Evolutionary conservation across 2,888 invertebrate genomes (phyloP).

Genomic region (Allophyes oxyacanthae): DNA sequence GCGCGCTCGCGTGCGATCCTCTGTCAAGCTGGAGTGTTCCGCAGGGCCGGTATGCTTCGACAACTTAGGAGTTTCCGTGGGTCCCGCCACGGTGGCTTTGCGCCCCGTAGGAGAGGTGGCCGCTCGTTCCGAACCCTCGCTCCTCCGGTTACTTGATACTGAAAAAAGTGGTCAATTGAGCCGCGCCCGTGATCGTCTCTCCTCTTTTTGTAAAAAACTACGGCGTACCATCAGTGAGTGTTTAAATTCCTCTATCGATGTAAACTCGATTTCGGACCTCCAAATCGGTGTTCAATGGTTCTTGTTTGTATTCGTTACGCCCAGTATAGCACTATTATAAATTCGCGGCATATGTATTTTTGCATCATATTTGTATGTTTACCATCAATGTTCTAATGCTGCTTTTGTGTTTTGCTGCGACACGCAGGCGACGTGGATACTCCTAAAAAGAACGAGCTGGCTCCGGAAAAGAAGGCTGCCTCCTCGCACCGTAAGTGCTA

Average conservation of each 20-base stretch:
- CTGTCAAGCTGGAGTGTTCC: conserved; percentile 86
- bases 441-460: conserved; percentile 86
- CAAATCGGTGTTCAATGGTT: conserved; percentile 23
- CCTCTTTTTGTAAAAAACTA: conserved; percentile 86
- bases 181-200: conserved; percentile 83
- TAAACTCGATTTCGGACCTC: conserved; percentile 23
- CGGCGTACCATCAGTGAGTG: conserved; percentile 88
- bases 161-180: conserved; percentile 83
- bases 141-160: conserved; percentile 81
- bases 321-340: conserved; percentile 37
- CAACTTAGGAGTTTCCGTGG: conserved; percentile 83
- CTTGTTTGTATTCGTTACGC: conserved; percentile 27
- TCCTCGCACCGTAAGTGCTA: conserved; percentile 88
- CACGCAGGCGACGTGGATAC: conserved; percentile 88
- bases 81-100: conserved; percentile 69
- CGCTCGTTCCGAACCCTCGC: conserved; percentile 82
- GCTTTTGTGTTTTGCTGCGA: conserved; percentile 87
- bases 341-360: conserved; percentile 46
- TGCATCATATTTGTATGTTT: conserved; percentile 65
- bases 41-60: conserved; percentile 87
- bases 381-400: conserved; percentile 84
- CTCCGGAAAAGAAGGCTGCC: conserved; percentile 85
- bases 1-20: conserved; percentile 85
- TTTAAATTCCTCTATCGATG: conserved; percentile 43
- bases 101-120: conserved; percentile 81